These are phyloP conservation scores for Odontocerum albicorne DNA, from an alignment of 2,888 invertebrate species.

Conservation along the genomic window DNA sequence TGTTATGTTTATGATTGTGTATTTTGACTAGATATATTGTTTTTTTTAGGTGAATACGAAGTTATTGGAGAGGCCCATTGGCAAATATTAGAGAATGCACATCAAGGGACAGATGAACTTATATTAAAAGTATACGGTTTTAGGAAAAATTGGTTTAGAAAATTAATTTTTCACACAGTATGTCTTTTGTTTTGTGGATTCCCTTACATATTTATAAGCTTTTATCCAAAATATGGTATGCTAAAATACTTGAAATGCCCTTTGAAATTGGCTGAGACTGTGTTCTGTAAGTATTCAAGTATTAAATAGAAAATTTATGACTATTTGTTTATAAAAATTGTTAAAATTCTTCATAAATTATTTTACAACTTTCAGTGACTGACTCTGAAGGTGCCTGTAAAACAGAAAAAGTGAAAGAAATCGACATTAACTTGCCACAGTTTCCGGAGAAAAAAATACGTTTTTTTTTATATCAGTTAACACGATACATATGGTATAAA, in stretches of 20 bases:
- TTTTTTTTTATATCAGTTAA: constrained; percentile 60
- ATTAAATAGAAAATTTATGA: background rate
- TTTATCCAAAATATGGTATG: constrained; percentile 58
- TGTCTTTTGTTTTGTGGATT: constrained; percentile 56
- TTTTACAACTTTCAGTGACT: constrained; percentile 46
- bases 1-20: too few relatives aligned
- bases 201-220: constrained; percentile 59
- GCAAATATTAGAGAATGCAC: constrained; percentile 54
- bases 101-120: constrained; percentile 50
- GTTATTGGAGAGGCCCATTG: constrained; percentile 58
- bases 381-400: constrained; percentile 52
- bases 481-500: constrained; percentile 59
- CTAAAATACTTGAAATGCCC: constrained; percentile 59
- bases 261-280: constrained; percentile 56
- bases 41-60: constrained; percentile 56
- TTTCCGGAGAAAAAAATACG: constrained; percentile 51
- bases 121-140: constrained; percentile 57
- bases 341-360: background rate
- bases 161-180: constrained; percentile 53
- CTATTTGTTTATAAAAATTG: background rate
- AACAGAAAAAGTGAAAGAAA: constrained; percentile 49
- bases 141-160: constrained; percentile 49
- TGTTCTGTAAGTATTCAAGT: constrained; percentile 53
- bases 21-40: too few relatives aligned
- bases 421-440: constrained; percentile 51